Percentiles rank a stretch among this genome's conserved stretches.
phyloP scores from a whole-genome alignment of 2,888 invertebrate genomes.

The Danaus chrysippus region DNA sequence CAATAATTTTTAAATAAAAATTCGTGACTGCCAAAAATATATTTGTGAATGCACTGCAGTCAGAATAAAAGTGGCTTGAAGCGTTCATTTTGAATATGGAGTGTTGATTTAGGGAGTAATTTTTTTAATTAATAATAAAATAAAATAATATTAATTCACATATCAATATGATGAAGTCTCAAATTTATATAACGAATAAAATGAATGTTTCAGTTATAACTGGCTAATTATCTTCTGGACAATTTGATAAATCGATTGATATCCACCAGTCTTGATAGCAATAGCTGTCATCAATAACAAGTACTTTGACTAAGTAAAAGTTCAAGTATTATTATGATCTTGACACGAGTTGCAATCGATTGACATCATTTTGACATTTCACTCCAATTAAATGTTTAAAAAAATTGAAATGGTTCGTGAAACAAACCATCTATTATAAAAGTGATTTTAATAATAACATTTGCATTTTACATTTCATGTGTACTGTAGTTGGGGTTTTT shows the following conservation, averaged over 20 bases:
- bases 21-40: not conserved
- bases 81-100: not conserved
- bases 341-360: not conserved
- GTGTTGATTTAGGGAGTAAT: not conserved
- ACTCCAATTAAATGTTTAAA: no score
- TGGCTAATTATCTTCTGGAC: not conserved
- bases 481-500: not conserved
- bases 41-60: conserved; percentile 2
- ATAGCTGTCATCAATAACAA: conserved; percentile 1
- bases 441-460: not conserved
- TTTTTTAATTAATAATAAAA: no score
- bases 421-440: not conserved
- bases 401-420: no score
- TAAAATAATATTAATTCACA: no score
- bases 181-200: no score
- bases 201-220: no score
- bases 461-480: not conserved
- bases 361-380: not conserved
- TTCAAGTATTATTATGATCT: not conserved
- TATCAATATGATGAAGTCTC: no score
- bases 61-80: not conserved
- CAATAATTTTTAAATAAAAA: conserved; percentile 5
- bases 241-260: not conserved
- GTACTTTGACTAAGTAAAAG: conserved; percentile 2
- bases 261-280: not conserved